Percentiles rank a stretch among this genome's conserved stretches.
phyloP scores from a whole-genome alignment of 2,888 invertebrate species.

The Ligdia adustata region DNA sequence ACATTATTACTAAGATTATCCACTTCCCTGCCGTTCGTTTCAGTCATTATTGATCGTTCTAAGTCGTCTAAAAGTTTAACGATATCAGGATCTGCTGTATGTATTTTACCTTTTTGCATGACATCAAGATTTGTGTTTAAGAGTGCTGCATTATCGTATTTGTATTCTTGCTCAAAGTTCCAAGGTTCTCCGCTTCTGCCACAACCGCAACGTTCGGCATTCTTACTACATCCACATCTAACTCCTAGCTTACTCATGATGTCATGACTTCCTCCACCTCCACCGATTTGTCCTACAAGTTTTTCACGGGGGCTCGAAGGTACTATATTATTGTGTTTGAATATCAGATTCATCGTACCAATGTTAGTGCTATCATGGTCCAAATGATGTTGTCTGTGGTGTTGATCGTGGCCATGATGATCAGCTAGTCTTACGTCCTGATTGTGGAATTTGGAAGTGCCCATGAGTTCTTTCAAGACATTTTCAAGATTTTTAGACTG shows the following conservation, averaged over 20 bases:
- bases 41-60: slow-evolving; percentile 15
- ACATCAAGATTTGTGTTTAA: slow-evolving; percentile 2
- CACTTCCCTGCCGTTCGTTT: slow-evolving; percentile 11
- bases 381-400: slow-evolving; percentile 2
- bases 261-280: background rate
- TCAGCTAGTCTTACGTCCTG: slow-evolving; percentile 2
- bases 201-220: slow-evolving; percentile 5
- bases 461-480: background rate
- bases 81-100: background rate
- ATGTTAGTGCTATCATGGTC: slow-evolving; percentile 21
- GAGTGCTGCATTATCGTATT: background rate
- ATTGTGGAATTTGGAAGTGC: background rate
- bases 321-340: slow-evolving; percentile 26
- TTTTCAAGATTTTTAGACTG: background rate
- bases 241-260: background rate
- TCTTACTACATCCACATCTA: slow-evolving; percentile 8
- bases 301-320: background rate
- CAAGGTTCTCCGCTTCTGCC: background rate
- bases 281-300: background rate
- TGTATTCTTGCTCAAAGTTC: slow-evolving; percentile 1
- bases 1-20: background rate
- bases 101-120: background rate
- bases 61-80: slow-evolving; percentile 39
- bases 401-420: background rate
- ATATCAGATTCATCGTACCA: slow-evolving; percentile 27